Evolutionary conservation across 2,797 vertebrate species (phyloP), one percentile per base, ranked within the genome.

Genomic region (Leptatherina wallacei): DNA sequence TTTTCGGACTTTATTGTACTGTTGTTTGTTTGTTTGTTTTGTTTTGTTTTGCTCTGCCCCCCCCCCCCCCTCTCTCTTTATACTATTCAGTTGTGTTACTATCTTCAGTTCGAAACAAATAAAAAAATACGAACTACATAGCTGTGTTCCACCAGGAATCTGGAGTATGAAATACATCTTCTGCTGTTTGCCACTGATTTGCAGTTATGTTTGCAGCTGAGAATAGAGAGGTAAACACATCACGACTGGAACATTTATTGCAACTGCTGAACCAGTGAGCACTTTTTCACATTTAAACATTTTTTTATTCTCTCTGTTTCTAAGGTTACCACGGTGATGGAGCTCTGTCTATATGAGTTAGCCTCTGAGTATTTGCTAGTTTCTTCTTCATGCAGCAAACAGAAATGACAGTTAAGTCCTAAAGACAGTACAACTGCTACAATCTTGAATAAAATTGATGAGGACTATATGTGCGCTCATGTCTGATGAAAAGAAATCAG

Each of bases 401-500:
- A 71, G 36, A 57, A 71, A 40, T 40, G 52, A 5, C 3, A 3
- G 36, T 20, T 44, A 51, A 77, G 73, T 56, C 18, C 40, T 0
- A 32, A 59, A 60, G 36, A 66, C 63, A 59, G 32, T 52, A 27
- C 38, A 32, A 47, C 49, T 51, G 56, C 38, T 47, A 27, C 60
- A 60, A 57, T 49, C 27, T 59, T 61, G 73, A 71, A 65, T 63
- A 47, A 61, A 56, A 35, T 20, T 69, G 68, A 69, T 18, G 36
- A 49, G 27, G 71, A 58, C 65, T 36, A 71, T 60, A 74, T 71
- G 55, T 47, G 61, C 24, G 24, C 75, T 65, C 63, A 71, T 76
- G 71, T 69, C n/a, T n/a, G n/a, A n/a, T n/a, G n/a, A 70, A 76
- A 83, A 51, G 44, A 47, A 71, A 69, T 73, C 69, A 61, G 73